These are phyloP conservation scores for Drosophila macrospina DNA, from an alignment of 2,888 invertebrate species.

Conservation along the genomic window DNA sequence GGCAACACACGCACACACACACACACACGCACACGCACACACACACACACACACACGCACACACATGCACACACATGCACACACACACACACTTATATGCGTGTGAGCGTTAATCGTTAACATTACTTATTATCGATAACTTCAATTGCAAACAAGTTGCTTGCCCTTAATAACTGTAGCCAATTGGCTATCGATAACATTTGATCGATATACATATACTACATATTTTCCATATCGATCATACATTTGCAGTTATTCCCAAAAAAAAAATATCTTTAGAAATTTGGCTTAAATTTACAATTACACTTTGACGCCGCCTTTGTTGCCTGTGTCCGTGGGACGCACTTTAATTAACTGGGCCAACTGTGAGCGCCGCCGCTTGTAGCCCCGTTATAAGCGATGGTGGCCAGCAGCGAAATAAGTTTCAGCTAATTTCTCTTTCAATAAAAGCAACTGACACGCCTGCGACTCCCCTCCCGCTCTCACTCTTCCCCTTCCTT, in stretches of 20 bases:
- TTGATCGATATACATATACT: too few species aligned
- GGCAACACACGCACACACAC: slow-evolving; percentile 2
- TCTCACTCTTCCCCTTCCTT: background rate
- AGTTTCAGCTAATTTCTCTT: slow-evolving; percentile 80
- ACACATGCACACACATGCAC: background rate
- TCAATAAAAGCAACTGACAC: slow-evolving; percentile 65
- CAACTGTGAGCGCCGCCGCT: slow-evolving; percentile 66
- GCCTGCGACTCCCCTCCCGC: slow-evolving; percentile 11
- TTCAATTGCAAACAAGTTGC: background rate
- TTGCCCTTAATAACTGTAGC: background rate
- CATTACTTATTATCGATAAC: background rate
- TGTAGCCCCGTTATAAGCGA: slow-evolving; percentile 44
- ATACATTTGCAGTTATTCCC: too few species aligned
- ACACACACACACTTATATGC: background rate
- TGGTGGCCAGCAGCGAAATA: slow-evolving; percentile 59
- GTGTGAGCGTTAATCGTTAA: background rate
- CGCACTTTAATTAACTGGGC: slow-evolving; percentile 75
- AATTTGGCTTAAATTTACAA: too few species aligned
- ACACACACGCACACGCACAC: background rate
- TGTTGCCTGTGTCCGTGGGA: slow-evolving; percentile 3
- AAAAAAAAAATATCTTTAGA: too few species aligned
- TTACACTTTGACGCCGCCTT: too few species aligned
- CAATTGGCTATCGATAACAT: background rate
- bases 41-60: background rate
- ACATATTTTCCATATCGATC: too few species aligned